These are phyloP conservation scores for Samia ricini DNA, from an alignment of 1,140 invertebrate species.

Conservation along the genomic window DNA sequence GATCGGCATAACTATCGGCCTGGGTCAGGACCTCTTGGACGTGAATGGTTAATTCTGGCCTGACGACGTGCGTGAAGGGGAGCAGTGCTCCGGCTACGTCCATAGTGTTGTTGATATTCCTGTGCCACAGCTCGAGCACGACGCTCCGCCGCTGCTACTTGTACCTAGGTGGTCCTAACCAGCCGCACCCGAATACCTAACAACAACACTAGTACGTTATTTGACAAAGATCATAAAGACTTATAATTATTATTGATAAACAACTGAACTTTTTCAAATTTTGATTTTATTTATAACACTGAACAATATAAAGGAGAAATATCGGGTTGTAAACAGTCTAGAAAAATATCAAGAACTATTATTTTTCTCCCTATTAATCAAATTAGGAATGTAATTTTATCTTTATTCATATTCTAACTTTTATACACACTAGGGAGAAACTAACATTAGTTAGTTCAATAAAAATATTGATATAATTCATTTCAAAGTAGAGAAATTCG, in stretches of 20 bases:
- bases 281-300: background rate
- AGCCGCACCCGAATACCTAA: constrained; percentile 83
- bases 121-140: constrained; percentile 77
- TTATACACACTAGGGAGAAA: too few species aligned
- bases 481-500: too few species aligned
- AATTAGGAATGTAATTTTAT: too few species aligned
- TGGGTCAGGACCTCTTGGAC: constrained; percentile 64
- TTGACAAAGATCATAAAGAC: background rate
- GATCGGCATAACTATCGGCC: constrained; percentile 45
- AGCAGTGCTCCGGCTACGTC: constrained; percentile 69
- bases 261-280: too few species aligned
- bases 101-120: constrained; percentile 76
- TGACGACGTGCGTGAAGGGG: constrained; percentile 65
- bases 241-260: too few species aligned
- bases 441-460: too few species aligned
- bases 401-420: too few species aligned
- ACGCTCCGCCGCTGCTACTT: constrained; percentile 81
- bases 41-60: constrained; percentile 63
- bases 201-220: background rate
- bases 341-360: too few species aligned
- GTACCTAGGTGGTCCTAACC: constrained; percentile 80
- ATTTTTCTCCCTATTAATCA: too few species aligned
- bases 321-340: too few species aligned
- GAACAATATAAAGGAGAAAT: background rate
- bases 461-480: too few species aligned